Evolutionary conservation across 2,113 vertebrate genomes (phyloP).

Genomic region (Eretmodus cyanostictus): DNA sequence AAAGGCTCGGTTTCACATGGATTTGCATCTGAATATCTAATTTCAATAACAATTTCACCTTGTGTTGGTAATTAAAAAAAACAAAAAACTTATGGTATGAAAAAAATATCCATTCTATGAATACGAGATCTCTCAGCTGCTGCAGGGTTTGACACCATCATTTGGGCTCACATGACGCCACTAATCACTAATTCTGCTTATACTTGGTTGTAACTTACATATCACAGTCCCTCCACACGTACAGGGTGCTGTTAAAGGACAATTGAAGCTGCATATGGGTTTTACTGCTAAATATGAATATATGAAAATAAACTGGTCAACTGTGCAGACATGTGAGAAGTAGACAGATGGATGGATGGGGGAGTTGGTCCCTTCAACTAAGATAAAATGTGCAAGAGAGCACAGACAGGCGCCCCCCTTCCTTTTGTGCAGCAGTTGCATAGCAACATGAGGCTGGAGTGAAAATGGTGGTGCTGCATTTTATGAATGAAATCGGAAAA

Average conservation of each 20-base stretch:
- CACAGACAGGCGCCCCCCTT: neutral
- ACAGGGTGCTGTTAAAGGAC: neutral
- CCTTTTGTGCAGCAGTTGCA: constrained; percentile 51
- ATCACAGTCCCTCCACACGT: neutral
- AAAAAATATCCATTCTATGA: neutral
- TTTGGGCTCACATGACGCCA: neutral
- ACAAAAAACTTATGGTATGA: neutral
- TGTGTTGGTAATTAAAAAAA: neutral
- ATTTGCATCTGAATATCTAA: constrained; percentile 2
- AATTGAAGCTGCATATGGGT: neutral
- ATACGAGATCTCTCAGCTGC: neutral
- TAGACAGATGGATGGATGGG: constrained; percentile 19
- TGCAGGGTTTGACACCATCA: neutral
- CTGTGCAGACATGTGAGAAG: neutral
- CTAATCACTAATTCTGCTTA: neutral
- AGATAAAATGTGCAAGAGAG: constrained; percentile 36
- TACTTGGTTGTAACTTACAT: neutral
- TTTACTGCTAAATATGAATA: neutral
- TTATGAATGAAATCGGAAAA: constrained; percentile 70
- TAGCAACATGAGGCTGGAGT: constrained; percentile 58
- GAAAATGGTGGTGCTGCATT: constrained; percentile 59
- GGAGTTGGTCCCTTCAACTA: neutral
- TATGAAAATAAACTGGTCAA: neutral
- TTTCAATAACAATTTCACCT: neutral
- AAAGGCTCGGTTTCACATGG: neutral